Conservation (phyloP, 1,140 invertebrate genomes). For the Meteorus sp. region DNA sequence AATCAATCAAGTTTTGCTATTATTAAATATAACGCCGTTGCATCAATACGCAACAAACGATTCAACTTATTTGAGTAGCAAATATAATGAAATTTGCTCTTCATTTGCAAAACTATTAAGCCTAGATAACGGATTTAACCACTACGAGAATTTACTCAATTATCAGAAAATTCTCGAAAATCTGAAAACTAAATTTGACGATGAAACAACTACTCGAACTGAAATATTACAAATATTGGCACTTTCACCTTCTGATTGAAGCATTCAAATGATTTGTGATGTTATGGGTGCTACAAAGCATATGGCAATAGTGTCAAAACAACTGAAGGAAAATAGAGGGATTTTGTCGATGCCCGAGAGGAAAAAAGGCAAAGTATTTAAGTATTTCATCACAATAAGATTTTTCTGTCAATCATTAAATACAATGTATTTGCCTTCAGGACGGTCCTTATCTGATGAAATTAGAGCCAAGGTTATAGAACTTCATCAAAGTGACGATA, state of each 20-base stretch:
- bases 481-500: conserved; percentile 8
- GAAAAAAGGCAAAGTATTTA: conserved; percentile 4
- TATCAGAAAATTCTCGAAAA: conserved; percentile 13
- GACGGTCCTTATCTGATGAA: conserved; percentile 5
- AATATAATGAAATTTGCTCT: conserved; percentile 22
- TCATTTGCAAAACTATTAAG: conserved; percentile 7
- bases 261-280: conserved; percentile 3
- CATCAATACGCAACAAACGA: conserved; percentile 10
- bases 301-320: conserved; percentile 5
- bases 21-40: conserved; percentile 21
- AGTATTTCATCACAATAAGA: background rate
- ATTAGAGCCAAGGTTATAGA: conserved; percentile 7
- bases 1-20: conserved; percentile 20
- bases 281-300: background rate
- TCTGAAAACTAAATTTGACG: conserved; percentile 18
- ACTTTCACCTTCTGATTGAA: background rate
- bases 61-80: conserved; percentile 5
- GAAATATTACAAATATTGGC: conserved; percentile 21
- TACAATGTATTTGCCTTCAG: background rate
- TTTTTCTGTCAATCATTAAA: background rate
- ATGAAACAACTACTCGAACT: conserved; percentile 8
- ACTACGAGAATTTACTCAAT: conserved; percentile 12
- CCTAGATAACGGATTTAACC: conserved; percentile 5
- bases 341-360: conserved; percentile 2
- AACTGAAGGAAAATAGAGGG: background rate